Percentiles rank a stretch among this genome's conserved stretches.
Conservation (phyloP, 1,140 invertebrate genomes). For the Oscheius sp. region DNA sequence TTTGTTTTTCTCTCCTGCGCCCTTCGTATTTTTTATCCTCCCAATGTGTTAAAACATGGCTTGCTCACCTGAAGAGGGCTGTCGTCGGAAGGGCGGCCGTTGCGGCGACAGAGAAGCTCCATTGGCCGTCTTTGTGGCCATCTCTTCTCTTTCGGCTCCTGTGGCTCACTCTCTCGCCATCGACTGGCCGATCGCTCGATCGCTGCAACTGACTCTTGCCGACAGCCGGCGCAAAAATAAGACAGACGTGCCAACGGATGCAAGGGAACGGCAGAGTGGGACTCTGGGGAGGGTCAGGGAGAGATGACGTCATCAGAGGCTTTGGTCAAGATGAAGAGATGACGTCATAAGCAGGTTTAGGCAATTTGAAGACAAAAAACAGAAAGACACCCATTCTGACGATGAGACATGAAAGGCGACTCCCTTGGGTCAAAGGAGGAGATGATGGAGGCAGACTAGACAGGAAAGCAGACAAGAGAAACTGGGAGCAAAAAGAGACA, state of each 20-base stretch:
- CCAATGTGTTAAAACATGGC: too few relatives aligned
- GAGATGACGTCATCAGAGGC: neutral
- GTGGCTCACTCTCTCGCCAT: too few relatives aligned
- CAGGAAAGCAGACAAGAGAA: too few relatives aligned
- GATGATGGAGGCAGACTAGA: too few relatives aligned
- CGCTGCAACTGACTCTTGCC: conserved; percentile 10
- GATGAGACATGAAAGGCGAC: neutral
- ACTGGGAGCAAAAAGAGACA: too few relatives aligned
- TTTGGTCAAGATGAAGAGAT: too few relatives aligned
- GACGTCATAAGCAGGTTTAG: too few relatives aligned
- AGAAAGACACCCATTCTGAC: too few relatives aligned
- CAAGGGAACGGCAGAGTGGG: neutral
- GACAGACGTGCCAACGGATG: neutral
- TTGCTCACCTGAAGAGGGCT: neutral
- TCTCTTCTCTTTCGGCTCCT: neutral
- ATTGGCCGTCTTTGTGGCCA: neutral
- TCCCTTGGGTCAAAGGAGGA: too few relatives aligned
- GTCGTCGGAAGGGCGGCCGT: neutral
- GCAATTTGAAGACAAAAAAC: too few relatives aligned
- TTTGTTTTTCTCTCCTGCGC: too few relatives aligned
- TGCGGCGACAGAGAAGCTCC: neutral
- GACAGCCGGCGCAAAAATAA: conserved; percentile 1
- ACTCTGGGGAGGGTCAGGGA: neutral
- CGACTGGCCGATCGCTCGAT: conserved; percentile 10
- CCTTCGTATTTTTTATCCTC: too few relatives aligned